Percentiles rank a stretch among this genome's conserved stretches.
These are phyloP conservation scores for Plagodis pulveraria DNA, from an alignment of 2,888 invertebrate genomes.

Conservation along the genomic window DNA sequence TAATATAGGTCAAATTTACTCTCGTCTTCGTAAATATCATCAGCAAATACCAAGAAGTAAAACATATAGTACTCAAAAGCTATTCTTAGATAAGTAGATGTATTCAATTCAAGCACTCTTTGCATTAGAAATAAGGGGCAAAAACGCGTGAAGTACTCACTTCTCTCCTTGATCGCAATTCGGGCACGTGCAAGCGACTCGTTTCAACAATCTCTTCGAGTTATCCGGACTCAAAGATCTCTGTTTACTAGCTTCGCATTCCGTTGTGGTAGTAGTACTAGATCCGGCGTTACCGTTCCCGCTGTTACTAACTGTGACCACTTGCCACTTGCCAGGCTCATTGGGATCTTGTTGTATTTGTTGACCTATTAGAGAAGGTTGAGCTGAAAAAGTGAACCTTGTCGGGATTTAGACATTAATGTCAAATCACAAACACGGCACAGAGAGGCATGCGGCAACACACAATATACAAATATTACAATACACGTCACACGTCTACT, in stretches of 20 bases:
- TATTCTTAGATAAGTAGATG: no score
- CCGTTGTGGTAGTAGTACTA: conserved; percentile 44
- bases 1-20: no score
- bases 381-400: conserved; percentile 25
- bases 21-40: no score
- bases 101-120: neutral
- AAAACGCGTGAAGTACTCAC: conserved; percentile 59
- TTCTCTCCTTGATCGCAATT: conserved; percentile 96
- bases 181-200: conserved; percentile 98
- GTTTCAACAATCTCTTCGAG: conserved; percentile 86
- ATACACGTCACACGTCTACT: no score
- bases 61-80: no score
- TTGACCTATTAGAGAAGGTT: conserved; percentile 71
- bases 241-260: conserved; percentile 69
- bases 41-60: no score
- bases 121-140: neutral
- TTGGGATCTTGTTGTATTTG: conserved; percentile 93
- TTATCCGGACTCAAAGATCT: conserved; percentile 58
- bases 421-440: conserved; percentile 22
- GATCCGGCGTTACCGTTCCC: conserved; percentile 21
- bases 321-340: conserved; percentile 94
- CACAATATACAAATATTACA: conserved; percentile 1
- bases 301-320: conserved; percentile 76
- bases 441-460: conserved; percentile 18
- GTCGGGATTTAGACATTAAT: conserved; percentile 26